Evolutionary conservation across 92 coral and sea anemone species (phyloP).

Genomic region (Zoanthus gigantus): DNA sequence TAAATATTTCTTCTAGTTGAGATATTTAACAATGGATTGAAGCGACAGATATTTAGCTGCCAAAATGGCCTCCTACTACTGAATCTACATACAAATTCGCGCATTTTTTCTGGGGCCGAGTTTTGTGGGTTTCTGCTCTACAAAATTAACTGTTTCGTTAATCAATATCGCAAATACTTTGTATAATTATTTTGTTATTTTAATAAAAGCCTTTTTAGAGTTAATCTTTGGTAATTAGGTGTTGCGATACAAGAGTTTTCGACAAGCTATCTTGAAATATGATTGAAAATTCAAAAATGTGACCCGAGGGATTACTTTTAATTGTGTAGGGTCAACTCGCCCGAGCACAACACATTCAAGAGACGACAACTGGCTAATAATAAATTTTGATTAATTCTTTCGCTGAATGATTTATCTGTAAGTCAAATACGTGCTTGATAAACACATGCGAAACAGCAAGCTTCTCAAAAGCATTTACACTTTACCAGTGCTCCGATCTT

Average conservation of each 20-base stretch:
- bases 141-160: neutral
- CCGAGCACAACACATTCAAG: neutral
- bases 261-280: neutral
- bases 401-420: neutral
- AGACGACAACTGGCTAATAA: neutral
- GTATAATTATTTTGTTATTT: neutral
- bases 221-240: conserved; percentile 31
- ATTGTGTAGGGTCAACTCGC: neutral
- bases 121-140: neutral
- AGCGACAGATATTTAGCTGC: conserved; percentile 23
- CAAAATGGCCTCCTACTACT: neutral
- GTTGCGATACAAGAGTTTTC: neutral
- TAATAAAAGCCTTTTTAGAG: conserved; percentile 10
- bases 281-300: neutral
- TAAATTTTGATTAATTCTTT: neutral
- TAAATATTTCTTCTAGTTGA: conserved; percentile 27
- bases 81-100: neutral
- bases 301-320: conserved; percentile 37
- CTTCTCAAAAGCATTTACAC: neutral
- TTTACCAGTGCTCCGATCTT: neutral
- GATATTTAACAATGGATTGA: conserved; percentile 25
- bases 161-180: neutral
- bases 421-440: neutral
- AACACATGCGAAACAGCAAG: neutral
- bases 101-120: neutral